Evolutionary conservation across 2,888 invertebrate species (phyloP).

Genomic region (Ormyrus rosae): DNA sequence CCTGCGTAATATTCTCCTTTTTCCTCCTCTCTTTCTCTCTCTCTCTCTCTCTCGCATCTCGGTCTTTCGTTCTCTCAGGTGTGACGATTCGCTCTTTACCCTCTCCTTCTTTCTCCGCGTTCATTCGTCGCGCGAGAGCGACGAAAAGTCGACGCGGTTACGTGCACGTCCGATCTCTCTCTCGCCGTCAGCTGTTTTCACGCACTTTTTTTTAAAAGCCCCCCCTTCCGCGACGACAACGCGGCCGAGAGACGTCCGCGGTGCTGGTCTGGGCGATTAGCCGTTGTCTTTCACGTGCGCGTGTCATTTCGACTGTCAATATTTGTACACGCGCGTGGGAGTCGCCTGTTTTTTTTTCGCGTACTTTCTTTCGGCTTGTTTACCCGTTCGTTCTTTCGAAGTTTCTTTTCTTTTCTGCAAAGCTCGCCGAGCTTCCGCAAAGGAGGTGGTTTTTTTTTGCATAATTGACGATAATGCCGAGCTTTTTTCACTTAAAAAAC

Average conservation of each 20-base stretch:
- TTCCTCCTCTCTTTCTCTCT: neutral
- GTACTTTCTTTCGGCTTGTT: too few relatives aligned
- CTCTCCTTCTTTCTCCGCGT: neutral
- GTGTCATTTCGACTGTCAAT: conserved; percentile 1
- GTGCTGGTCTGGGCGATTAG: neutral
- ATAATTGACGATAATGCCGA: conserved; percentile 20
- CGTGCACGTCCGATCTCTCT: neutral
- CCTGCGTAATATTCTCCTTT: neutral
- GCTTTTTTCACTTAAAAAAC: neutral
- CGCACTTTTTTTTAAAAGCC: neutral
- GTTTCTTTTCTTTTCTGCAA: too few relatives aligned
- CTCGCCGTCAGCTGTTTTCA: conserved; percentile 8
- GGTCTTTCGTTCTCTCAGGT: neutral
- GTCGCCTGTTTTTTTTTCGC: too few relatives aligned
- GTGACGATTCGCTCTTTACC: neutral
- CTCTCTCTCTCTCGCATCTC: neutral
- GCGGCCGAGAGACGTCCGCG: neutral
- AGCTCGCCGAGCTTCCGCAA: neutral
- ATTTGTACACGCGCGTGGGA: conserved; percentile 6
- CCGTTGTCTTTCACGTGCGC: neutral
- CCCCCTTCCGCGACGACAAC: neutral
- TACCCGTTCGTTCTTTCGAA: too few relatives aligned
- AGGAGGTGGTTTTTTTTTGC: conserved; percentile 3
- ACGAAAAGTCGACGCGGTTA: neutral
- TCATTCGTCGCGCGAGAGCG: too few relatives aligned